These are phyloP conservation scores for Fukomys damarensis DNA, from an alignment of 2,113 vertebrate genomes.

Conservation along the genomic window DNA sequence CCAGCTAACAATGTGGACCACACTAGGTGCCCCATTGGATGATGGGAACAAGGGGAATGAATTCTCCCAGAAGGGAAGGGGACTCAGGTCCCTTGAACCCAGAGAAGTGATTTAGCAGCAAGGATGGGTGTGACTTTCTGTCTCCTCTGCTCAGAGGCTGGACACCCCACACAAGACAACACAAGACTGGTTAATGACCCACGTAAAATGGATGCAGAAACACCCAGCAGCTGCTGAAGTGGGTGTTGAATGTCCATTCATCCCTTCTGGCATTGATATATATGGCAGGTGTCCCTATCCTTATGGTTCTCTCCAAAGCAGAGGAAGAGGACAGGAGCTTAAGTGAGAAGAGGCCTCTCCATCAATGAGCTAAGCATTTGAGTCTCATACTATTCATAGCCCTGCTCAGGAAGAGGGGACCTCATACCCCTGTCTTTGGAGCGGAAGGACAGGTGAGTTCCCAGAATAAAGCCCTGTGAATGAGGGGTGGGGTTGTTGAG, in stretches of 20 bases:
- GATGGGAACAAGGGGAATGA: neutral
- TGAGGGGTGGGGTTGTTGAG: neutral
- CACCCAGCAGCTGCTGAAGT: neutral
- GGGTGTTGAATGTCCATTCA: neutral
- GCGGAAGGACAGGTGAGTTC: neutral
- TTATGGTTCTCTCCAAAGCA: neutral
- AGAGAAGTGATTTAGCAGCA: neutral
- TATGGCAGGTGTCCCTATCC: neutral
- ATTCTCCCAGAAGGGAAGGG: neutral
- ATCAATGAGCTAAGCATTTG: neutral
- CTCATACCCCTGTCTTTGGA: neutral
- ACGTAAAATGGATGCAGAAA: no score
- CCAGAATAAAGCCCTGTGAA: neutral
- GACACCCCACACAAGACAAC: no score
- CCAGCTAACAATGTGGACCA: slow-evolving; percentile 20
- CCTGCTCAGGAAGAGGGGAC: neutral
- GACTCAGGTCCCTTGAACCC: neutral
- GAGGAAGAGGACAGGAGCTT: neutral
- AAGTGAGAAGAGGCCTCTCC: neutral
- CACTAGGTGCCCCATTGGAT: neutral
- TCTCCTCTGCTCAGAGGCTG: neutral
- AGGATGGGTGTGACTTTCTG: neutral
- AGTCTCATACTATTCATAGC: neutral
- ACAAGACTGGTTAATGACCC: no score
- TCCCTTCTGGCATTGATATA: neutral